Evolutionary conservation across 2,888 invertebrate genomes (phyloP).

Genomic region (Lordiphosa fenestrarum): DNA sequence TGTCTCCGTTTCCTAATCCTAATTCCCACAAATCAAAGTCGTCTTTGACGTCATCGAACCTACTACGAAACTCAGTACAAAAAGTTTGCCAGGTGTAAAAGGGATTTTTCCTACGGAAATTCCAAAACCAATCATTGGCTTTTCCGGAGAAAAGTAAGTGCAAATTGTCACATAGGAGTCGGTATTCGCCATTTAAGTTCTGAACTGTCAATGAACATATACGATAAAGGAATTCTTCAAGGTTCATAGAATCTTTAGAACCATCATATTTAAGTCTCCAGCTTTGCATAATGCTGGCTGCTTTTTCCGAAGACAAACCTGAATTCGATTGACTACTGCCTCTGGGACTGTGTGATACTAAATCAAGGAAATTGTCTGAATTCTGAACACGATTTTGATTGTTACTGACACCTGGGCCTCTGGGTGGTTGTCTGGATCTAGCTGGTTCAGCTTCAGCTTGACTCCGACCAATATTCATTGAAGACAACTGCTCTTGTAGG

Average conservation of each 20-base stretch:
- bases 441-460: too few relatives aligned
- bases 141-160: not conserved
- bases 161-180: not conserved
- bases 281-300: not conserved
- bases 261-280: too few relatives aligned
- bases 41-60: conserved; percentile 1
- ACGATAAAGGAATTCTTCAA: not conserved
- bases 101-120: not conserved
- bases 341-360: not conserved
- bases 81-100: not conserved
- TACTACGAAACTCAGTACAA: not conserved
- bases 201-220: not conserved
- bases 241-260: not conserved
- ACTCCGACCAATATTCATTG: too few relatives aligned
- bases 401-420: too few relatives aligned
- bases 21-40: conserved; percentile 5
- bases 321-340: not conserved
- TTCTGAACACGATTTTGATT: too few relatives aligned
- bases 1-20: conserved; percentile 1
- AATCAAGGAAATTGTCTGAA: too few relatives aligned
- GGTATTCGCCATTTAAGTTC: not conserved
- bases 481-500: not conserved
- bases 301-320: not conserved
- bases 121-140: conserved; percentile 1
- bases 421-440: too few relatives aligned